Evolutionary conservation across 2,888 invertebrate species (phyloP).

Genomic region (Alviniconcha strummeri): DNA sequence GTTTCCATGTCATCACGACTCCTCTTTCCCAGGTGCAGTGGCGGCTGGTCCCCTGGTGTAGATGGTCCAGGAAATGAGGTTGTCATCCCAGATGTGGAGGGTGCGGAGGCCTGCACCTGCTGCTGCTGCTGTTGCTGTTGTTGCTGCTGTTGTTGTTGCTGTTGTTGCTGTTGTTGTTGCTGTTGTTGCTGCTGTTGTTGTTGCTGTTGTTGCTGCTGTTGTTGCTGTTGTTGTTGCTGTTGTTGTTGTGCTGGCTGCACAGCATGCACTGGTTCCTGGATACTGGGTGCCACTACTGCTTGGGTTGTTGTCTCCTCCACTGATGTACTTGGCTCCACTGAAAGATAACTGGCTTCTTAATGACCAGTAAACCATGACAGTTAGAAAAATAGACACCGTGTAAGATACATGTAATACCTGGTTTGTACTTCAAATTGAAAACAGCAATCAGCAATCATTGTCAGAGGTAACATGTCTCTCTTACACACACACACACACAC

Average conservation of each 20-base stretch:
- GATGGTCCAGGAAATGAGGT: neutral
- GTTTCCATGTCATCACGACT: slow-evolving; percentile 47
- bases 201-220: too few relatives aligned
- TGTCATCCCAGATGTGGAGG: slow-evolving; percentile 7
- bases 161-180: neutral
- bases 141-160: neutral
- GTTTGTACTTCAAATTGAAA: too few relatives aligned
- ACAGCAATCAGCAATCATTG: too few relatives aligned
- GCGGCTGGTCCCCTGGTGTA: neutral
- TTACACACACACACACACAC: too few relatives aligned
- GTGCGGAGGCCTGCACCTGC: slow-evolving; percentile 17
- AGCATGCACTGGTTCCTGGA: slow-evolving; percentile 33
- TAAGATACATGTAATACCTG: too few relatives aligned
- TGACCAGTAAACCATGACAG: too few relatives aligned
- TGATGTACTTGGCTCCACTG: slow-evolving; percentile 21
- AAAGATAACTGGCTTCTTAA: neutral
- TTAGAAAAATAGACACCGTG: too few relatives aligned
- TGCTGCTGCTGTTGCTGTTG: neutral
- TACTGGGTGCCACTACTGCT: slow-evolving; percentile 38
- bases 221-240: neutral
- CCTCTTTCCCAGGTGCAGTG: slow-evolving; percentile 30
- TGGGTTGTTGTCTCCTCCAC: slow-evolving; percentile 36
- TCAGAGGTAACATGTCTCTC: too few relatives aligned
- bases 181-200: neutral
- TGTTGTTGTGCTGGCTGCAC: slow-evolving; percentile 25